phyloP scores from a whole-genome alignment of 2,797 vertebrate genomes.

The Cirrhinus molitorella region DNA sequence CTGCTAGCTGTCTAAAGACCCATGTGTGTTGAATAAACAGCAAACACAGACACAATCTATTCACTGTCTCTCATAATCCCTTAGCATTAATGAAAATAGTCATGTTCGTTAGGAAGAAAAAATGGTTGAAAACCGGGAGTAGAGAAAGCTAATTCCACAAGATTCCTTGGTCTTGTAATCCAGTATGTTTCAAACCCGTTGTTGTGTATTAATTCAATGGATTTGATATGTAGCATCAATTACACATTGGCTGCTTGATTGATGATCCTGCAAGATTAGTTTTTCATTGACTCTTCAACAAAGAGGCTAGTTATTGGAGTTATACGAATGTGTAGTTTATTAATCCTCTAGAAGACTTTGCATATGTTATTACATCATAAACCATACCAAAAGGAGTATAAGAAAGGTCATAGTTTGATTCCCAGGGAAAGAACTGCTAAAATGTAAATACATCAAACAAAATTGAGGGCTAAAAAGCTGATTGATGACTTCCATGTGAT shows the following conservation, averaged over 20 bases:
- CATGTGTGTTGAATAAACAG: neutral
- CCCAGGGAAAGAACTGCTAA: neutral
- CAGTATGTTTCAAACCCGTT: neutral
- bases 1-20: neutral
- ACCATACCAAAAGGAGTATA: neutral
- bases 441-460: neutral
- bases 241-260: neutral
- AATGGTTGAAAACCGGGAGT: neutral
- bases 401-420: neutral
- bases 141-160: neutral
- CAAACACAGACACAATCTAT: neutral
- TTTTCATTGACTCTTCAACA: neutral
- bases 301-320: neutral
- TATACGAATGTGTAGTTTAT: neutral
- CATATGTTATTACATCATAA: neutral
- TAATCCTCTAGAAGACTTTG: neutral
- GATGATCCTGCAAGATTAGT: constrained; percentile 1
- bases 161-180: neutral
- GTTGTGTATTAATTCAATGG: neutral
- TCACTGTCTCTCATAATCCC: neutral
- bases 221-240: neutral
- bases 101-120: neutral
- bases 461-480: neutral
- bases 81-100: constrained; percentile 12
- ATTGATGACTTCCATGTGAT: constrained; percentile 27